Evolutionary conservation across 2,797 vertebrate species (phyloP).

Genomic region (Carapus acus): DNA sequence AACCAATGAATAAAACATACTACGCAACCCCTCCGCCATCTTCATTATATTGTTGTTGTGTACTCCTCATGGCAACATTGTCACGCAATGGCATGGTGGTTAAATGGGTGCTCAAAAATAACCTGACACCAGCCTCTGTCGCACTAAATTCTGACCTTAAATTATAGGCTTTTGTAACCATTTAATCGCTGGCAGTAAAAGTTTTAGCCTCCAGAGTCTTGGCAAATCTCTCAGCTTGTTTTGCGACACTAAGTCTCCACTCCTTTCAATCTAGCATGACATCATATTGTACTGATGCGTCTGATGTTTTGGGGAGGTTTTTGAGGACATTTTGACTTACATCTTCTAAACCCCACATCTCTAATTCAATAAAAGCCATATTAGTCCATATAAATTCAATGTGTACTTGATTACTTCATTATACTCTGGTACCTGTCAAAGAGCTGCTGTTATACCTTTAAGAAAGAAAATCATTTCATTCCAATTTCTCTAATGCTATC

Average conservation of each 20-base stretch:
- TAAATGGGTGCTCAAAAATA: conserved; percentile 67
- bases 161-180: conserved; percentile 64
- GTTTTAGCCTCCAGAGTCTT: conserved; percentile 34
- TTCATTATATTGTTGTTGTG: conserved; percentile 58
- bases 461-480: too few relatives aligned
- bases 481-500: too few relatives aligned
- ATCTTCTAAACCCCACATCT: conserved; percentile 16
- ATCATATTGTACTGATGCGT: conserved; percentile 10
- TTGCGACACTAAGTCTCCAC: conserved; percentile 25
- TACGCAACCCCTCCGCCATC: conserved; percentile 29
- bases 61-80: conserved; percentile 63
- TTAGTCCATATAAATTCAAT: conserved; percentile 25
- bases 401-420: conserved; percentile 25
- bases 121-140: conserved; percentile 54
- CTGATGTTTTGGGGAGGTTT: neutral
- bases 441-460: too few relatives aligned
- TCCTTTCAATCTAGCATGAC: conserved; percentile 14
- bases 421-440: too few relatives aligned
- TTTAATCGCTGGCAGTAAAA: conserved; percentile 61
- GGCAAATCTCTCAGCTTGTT: conserved; percentile 39
- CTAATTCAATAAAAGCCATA: conserved; percentile 19
- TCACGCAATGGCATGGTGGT: conserved; percentile 34
- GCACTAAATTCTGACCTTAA: conserved; percentile 63
- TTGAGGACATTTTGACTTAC: conserved; percentile 11
- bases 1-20: conserved; percentile 55